Conservation (phyloP, 1,140 invertebrate genomes). For the Ceratoteleas bidentatus region DNA sequence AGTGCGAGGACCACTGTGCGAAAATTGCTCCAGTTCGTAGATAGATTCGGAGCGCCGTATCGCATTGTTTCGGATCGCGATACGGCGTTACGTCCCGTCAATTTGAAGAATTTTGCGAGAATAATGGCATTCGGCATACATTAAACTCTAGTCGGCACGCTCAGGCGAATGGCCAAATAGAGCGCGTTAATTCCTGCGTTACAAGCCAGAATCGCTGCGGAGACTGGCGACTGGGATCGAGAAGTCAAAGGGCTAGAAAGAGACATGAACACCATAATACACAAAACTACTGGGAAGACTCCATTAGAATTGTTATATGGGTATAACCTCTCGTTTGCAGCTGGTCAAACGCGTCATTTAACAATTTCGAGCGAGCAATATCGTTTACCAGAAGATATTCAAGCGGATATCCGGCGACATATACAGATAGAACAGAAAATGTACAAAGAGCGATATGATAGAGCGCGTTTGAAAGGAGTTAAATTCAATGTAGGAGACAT, state of each 20-base stretch:
- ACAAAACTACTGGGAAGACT: constrained; percentile 27
- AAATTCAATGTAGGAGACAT: constrained; percentile 28
- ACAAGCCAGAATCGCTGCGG: constrained; percentile 5
- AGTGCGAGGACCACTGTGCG: constrained; percentile 10
- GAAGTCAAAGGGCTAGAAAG: constrained; percentile 9
- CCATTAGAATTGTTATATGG: constrained; percentile 20
- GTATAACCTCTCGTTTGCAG: constrained; percentile 11
- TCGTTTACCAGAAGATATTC: constrained; percentile 10
- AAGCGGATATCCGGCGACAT: constrained; percentile 28
- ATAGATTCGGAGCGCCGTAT: constrained; percentile 22
- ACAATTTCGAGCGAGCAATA: constrained; percentile 6
- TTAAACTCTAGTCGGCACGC: constrained; percentile 66
- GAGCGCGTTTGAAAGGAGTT: background rate
- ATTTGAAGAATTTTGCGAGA: constrained; percentile 29
- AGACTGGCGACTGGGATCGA: constrained; percentile 13
- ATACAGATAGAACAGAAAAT: constrained; percentile 19
- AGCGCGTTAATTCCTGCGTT: constrained; percentile 35
- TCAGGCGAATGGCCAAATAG: constrained; percentile 63
- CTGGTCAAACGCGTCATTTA: constrained; percentile 6
- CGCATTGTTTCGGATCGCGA: constrained; percentile 25
- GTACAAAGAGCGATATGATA: constrained; percentile 30
- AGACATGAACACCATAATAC: constrained; percentile 12
- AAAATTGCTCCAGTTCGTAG: constrained; percentile 27
- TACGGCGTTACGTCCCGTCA: constrained; percentile 32
- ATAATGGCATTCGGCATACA: constrained; percentile 58